Conservation (phyloP, 2,888 invertebrate species). For the Eristalinus aeneus region DNA sequence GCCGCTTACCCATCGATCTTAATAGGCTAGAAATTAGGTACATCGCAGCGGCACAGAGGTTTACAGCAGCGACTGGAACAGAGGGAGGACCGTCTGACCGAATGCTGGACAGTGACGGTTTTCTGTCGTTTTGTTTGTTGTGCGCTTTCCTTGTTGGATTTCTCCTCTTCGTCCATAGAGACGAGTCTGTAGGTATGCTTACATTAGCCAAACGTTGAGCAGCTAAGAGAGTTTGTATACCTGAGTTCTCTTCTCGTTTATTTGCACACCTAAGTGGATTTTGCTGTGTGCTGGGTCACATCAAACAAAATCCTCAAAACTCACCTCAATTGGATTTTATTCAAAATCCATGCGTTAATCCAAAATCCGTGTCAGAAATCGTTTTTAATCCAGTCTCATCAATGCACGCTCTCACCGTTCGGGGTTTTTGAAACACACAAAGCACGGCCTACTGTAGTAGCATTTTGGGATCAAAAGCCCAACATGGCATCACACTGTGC, state of each 20-base stretch:
- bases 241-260: constrained; percentile 43
- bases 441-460: constrained; percentile 67
- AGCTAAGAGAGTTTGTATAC: constrained; percentile 32
- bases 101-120: constrained; percentile 23
- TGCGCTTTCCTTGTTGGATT: background rate
- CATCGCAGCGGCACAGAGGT: background rate
- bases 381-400: constrained; percentile 25
- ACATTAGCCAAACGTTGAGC: constrained; percentile 34
- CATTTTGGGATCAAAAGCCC: constrained; percentile 69
- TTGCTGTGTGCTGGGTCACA: background rate
- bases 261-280: constrained; percentile 61
- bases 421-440: constrained; percentile 23
- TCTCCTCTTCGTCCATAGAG: constrained; percentile 9
- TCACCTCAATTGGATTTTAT: constrained; percentile 30
- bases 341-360: constrained; percentile 39
- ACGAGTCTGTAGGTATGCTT: background rate
- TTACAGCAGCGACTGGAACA: background rate
- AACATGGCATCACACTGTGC: constrained; percentile 80
- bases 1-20: constrained; percentile 30
- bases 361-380: constrained; percentile 18
- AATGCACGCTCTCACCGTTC: constrained; percentile 34
- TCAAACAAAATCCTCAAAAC: background rate
- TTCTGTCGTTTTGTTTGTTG: background rate
- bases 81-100: background rate
- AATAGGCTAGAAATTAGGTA: constrained; percentile 27